A percentile compares a stretch with the other conserved stretches of the same genome.
Evolutionary conservation across 1,140 invertebrate genomes (phyloP).

Genomic region (Hylaeus volcanicus): DNA sequence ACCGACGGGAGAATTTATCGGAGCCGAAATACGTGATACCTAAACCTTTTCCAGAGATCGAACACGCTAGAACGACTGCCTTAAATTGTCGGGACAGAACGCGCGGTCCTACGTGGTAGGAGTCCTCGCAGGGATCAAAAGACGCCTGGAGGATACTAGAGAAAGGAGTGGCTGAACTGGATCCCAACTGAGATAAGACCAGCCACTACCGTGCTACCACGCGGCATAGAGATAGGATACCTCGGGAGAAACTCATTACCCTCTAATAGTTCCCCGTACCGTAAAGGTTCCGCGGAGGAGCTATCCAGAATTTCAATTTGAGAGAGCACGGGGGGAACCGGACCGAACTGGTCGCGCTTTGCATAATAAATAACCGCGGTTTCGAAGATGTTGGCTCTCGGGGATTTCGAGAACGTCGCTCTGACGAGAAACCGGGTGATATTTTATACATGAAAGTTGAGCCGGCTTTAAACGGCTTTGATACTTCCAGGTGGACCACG

Average conservation of each 20-base stretch:
- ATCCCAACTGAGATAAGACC: slow-evolving; percentile 67
- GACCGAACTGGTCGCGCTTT: slow-evolving; percentile 38
- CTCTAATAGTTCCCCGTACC: slow-evolving; percentile 74
- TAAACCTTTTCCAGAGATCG: slow-evolving; percentile 8
- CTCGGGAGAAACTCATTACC: slow-evolving; percentile 68
- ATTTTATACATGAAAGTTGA: slow-evolving; percentile 7
- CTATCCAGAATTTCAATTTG: slow-evolving; percentile 73
- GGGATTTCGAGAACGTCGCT: slow-evolving; percentile 15
- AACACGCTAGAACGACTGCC: slow-evolving; percentile 35
- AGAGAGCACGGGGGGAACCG: slow-evolving; percentile 20
- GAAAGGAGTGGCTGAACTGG: slow-evolving; percentile 70
- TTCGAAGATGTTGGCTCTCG: slow-evolving; percentile 18
- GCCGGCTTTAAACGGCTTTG: not conserved
- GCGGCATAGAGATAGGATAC: slow-evolving; percentile 62
- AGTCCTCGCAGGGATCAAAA: slow-evolving; percentile 69
- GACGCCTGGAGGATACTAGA: slow-evolving; percentile 70
- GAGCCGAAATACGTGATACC: slow-evolving; percentile 47
- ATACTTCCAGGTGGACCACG: not conserved
- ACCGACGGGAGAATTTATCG: slow-evolving; percentile 46
- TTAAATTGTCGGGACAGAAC: slow-evolving; percentile 50
- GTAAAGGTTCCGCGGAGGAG: slow-evolving; percentile 49
- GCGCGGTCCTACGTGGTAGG: slow-evolving; percentile 39
- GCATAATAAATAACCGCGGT: slow-evolving; percentile 58
- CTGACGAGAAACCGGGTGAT: not conserved
- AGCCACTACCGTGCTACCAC: slow-evolving; percentile 71